Base-by-base conservation (phyloP, 2,888 invertebrate genomes). In the Urechis unicinctus region DNA sequence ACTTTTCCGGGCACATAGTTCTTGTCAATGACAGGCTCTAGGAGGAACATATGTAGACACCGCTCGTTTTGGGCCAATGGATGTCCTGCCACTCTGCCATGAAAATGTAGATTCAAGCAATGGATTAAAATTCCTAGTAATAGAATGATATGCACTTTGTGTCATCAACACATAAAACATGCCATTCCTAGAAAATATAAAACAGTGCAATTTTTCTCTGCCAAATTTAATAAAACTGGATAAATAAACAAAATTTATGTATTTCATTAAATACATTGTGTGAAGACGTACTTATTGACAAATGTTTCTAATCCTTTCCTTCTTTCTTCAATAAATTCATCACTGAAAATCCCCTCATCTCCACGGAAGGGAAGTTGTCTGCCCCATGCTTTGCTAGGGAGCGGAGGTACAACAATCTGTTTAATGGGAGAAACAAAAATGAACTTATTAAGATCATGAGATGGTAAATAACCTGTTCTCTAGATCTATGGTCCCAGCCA, bases 1-100 rank as follows among this genome's bases (percentile, higher is more conserved):
- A 98, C 97, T 83, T 98, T 97, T 71, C 98, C 98, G 69, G 98
- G 98, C 66, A 97, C 93, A 81, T 99, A 99, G 83, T 94, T 97
- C 83, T 93, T 95, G 82, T 98, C 97, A 79, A 99, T 97, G 73
- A 88, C 86, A 50, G 89, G 88, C 73, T 97, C 97, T 80, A 97
- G 96, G 63, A 98, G 85, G 83, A 98, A 98, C 91, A 98, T 97
- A 81, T 98, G 98, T 73, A 98, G 86, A 82, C 97, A 98, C 75
- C 92, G 85, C 82, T 98, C 97, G 79, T 97, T 97, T 82, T 98
- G 97, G 58, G 97, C 97, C 75, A 97, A 81, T 2, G 97, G 97
- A 81, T 98, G 97, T 56, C 97, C 97, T 52, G 96, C 96, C 76
- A 98, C 94, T 84, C 88, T 89, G 80, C 57, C 82, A 79, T 43